Evolutionary conservation across 2,113 vertebrate species (phyloP), one percentile per base, ranked within the genome.

Genomic region (Embiotoca jacksoni): DNA sequence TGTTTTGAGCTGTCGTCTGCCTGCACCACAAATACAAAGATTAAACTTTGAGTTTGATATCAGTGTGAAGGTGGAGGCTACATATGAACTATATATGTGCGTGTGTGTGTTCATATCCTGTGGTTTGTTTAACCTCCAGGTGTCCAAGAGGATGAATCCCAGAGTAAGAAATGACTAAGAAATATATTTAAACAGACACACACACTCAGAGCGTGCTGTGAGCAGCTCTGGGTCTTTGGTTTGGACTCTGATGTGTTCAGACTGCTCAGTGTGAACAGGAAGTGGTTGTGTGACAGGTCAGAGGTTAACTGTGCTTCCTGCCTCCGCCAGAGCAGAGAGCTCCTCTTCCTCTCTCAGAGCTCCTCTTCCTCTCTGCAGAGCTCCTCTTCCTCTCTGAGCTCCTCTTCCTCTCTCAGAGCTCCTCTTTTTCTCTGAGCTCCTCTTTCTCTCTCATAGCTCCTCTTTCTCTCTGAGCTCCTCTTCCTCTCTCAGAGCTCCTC

Each of bases 151-250:
- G 77, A 56, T 82, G 41, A 80, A 35, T 53, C 75, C 52, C 73
- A 84, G 56, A 88, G 90, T 92, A 88, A 90, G 90, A 88, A 7
- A n/a, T 56, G 31, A 23, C 23, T 23, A 23, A 23, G 23, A 23
- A 23, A 23, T 23, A 23, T 23, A 23, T 23, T 23, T 23, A 23
- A 23, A 23, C 23, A 23, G 23, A 23, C 23, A 23, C 23, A 23
- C 23, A 23, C 23, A 23, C 23, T 23, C 23, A 23, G 23, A 23
- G 23, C 23, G 23, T 23, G 23, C 23, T 23, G 23, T 23, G 23
- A 23, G 23, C 23, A 23, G 23, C 23, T 23, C 23, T 23, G 23
- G 2, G 41, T 44, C 10, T 44, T 44, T 44, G 41, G 10, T 41
- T 41, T 10, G 7, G 39, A 41, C 39, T 23, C 23, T 23, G 23